These are phyloP conservation scores for Macroramphosus scolopax DNA, from an alignment of 2,797 vertebrate genomes.

Conservation along the genomic window DNA sequence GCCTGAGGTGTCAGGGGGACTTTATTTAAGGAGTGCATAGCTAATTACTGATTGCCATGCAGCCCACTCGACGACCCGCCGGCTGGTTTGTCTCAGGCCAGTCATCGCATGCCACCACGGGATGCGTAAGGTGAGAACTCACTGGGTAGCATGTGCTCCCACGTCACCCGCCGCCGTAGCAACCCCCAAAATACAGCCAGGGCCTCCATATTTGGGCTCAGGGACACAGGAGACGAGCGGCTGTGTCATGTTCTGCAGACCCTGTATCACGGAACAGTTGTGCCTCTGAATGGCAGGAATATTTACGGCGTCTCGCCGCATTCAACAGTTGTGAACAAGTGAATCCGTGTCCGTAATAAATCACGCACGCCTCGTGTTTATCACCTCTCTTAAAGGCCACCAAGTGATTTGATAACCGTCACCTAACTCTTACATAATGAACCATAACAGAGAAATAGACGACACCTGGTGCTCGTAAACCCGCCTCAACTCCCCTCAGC, in stretches of 20 bases:
- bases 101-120: constrained; percentile 12
- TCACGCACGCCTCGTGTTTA: no score
- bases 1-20: constrained; percentile 63
- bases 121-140: constrained; percentile 50
- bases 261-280: constrained; percentile 45
- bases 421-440: no score
- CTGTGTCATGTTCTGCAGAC: not conserved
- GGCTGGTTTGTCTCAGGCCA: constrained; percentile 39
- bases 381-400: no score
- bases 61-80: constrained; percentile 25
- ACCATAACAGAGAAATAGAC: no score
- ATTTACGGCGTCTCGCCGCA: no score
- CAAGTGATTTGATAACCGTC: no score
- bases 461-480: no score
- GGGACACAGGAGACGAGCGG: constrained; percentile 22
- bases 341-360: no score
- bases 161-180: constrained; percentile 52
- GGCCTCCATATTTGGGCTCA: constrained; percentile 59
- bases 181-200: constrained; percentile 36
- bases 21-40: constrained; percentile 60
- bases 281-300: constrained; percentile 31
- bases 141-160: constrained; percentile 40
- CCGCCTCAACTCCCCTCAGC: no score
- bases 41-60: constrained; percentile 45
- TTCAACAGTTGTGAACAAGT: no score